Evolutionary conservation across 2,797 vertebrate species (phyloP), one percentile per base, ranked within the genome.

Genomic region (Lagorchestes hirsutus): DNA sequence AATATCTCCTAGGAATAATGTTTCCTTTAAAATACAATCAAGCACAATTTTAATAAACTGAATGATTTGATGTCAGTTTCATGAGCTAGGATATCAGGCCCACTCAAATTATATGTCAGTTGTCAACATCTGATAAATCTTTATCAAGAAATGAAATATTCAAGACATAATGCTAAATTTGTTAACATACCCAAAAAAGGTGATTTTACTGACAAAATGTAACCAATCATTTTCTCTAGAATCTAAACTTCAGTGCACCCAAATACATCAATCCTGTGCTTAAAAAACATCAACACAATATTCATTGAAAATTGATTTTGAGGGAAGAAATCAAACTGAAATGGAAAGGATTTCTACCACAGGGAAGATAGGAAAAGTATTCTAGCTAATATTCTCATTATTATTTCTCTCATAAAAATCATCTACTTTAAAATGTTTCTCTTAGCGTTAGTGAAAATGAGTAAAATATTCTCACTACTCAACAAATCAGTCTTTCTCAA

Each of bases 61-160:
- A 97, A 95, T 54, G 96, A 96, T 96, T 97, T 96, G 55, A 97
- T 97, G 94, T 94, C 94, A 96, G 90, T 94, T 91, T 94, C 93
- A 6, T 52, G 55, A 95, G 97, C 95, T 93, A 96, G 91, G 94
- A 92, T 91, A 97, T 96, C 91, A 95, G 95, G 97, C 54, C 58
- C 82, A n/a, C 92, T 98, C 5, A 96, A 97, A 91, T 94, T 52
- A 54, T 82, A 96, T 97, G 52, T 50, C 94, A 97, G 96, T 96
- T 94, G 90, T 94, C 91, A 96, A 91, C 92, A 55, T 93, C 56
- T 93, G 54, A 96, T 95, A 58, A 97, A 95, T 93, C 54, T 92
- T 90, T 56, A 93, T 93, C 55, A 95, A 96, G 90, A 97, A 95
- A 93, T 92, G 54, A 94, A 93, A 93, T 67, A 93, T 90, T 67